Conservation (phyloP, 2,113 vertebrate species). For the Felis catus region F.catus_Fca126_mat1.0 CM031417.1:103367501-103368000, state of each 20-base stretch:
- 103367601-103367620: constrained; percentile 50
- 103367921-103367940: neutral
- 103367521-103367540: constrained; percentile 32
- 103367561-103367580: constrained; percentile 18
- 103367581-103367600: constrained; percentile 34
- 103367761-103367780: neutral
- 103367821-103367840: neutral
- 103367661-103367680: neutral
- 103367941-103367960: neutral
- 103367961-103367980: neutral
- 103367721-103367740: neutral
- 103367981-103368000: neutral
- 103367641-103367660: constrained; percentile 15
- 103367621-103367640: neutral
- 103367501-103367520: constrained; percentile 38
- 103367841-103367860: neutral
- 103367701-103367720: constrained; percentile 39
- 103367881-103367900: neutral
- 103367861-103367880: neutral
- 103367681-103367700: neutral
- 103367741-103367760: neutral
- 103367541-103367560: constrained; percentile 40
- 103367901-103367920: neutral
- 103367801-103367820: neutral
- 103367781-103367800: neutral